phyloP scores from a whole-genome alignment of 1,140 invertebrate genomes.

The Conus ventricosus region DNA sequence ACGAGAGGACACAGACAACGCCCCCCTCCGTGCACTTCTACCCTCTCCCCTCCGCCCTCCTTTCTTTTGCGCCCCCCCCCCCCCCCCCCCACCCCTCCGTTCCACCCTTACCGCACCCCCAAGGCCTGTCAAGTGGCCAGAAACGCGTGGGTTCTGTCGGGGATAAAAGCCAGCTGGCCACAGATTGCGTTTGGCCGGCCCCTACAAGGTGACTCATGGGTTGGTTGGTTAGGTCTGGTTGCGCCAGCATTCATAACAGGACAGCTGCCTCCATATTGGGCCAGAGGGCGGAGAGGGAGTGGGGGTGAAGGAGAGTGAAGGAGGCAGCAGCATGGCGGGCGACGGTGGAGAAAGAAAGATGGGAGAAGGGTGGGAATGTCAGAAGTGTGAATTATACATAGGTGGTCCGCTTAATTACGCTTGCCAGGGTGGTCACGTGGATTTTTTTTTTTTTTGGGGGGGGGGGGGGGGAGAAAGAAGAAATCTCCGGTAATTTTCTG shows the following conservation, averaged over 20 bases:
- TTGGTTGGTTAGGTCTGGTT: slow-evolving; percentile 26
- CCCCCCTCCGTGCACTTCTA: neutral
- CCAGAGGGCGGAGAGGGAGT: neutral
- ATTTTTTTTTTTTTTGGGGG: no score
- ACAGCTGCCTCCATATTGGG: slow-evolving; percentile 18
- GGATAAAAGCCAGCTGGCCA: slow-evolving; percentile 30
- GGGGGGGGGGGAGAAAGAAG: no score
- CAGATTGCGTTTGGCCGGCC: slow-evolving; percentile 34
- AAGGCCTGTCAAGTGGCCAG: slow-evolving; percentile 21
- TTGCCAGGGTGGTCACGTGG: neutral
- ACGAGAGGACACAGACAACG: slow-evolving; percentile 34
- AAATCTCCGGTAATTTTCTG: no score
- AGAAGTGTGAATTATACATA: neutral
- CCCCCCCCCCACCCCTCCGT: slow-evolving; percentile 16
- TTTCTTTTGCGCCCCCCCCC: slow-evolving; percentile 5
- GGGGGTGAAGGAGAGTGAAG: neutral
- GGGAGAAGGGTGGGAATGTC: neutral
- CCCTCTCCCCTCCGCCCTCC: neutral
- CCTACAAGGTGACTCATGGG: slow-evolving; percentile 29
- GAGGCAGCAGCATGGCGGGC: neutral
- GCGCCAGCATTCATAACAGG: slow-evolving; percentile 34
- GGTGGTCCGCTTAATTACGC: no score
- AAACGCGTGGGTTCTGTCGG: slow-evolving; percentile 5
- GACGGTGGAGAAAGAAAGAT: neutral
- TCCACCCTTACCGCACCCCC: no score